These are phyloP conservation scores for Chironomus tentans DNA, from an alignment of 2,888 invertebrate genomes.

Conservation along the genomic window DNA sequence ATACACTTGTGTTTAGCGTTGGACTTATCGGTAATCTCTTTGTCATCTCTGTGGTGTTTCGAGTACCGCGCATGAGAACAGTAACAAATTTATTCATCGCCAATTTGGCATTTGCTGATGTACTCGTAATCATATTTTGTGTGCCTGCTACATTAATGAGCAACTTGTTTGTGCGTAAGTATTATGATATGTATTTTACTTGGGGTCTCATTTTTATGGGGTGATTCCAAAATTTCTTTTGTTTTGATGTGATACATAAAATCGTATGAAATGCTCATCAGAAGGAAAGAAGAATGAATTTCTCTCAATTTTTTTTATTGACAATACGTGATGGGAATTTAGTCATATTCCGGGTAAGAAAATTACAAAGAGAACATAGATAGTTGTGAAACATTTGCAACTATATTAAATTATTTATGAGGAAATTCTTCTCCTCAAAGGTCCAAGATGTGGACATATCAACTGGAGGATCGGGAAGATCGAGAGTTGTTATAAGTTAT, in stretches of 20 bases:
- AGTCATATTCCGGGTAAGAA: not conserved
- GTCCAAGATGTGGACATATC: no score
- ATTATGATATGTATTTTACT: not conserved
- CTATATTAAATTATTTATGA: no score
- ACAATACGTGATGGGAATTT: not conserved
- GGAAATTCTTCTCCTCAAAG: no score
- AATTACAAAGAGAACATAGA: no score
- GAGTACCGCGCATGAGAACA: slow-evolving; percentile 41
- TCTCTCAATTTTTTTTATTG: not conserved
- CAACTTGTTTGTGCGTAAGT: slow-evolving; percentile 25
- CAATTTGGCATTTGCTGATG: slow-evolving; percentile 49
- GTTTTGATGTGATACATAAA: no score
- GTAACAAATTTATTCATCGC: slow-evolving; percentile 49
- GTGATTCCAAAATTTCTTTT: no score
- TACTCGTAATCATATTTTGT: slow-evolving; percentile 42
- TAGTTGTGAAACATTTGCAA: no score
- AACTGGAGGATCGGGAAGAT: no score
- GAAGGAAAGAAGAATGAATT: not conserved
- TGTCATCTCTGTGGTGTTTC: slow-evolving; percentile 39
- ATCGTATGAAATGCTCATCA: not conserved
- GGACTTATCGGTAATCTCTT: slow-evolving; percentile 42
- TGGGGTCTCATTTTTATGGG: no score
- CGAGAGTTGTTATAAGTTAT: no score
- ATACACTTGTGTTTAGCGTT: slow-evolving; percentile 39
- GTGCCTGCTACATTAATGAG: slow-evolving; percentile 23